A percentile compares a stretch with the other conserved stretches of the same genome.
These are phyloP conservation scores for cat (Felis catus) DNA, from an alignment of 2,113 vertebrate genomes.

Conservation along the genomic window DNA sequence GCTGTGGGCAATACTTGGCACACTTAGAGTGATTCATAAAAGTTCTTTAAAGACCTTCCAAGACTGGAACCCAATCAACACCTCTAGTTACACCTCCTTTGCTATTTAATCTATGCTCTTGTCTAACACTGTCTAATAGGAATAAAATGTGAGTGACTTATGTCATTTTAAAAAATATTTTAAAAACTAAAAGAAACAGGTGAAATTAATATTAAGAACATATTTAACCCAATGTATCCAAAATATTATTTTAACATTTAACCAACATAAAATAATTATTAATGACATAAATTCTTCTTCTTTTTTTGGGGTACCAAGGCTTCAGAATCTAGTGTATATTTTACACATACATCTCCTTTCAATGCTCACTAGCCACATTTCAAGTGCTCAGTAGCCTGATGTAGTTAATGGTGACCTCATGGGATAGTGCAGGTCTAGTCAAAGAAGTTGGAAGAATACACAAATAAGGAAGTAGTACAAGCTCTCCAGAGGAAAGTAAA, in stretches of 20 bases:
- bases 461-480: background rate
- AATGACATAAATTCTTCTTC: background rate
- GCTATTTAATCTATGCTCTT: background rate
- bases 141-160: background rate
- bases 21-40: background rate
- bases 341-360: background rate
- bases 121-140: background rate
- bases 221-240: background rate
- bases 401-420: background rate
- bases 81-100: background rate
- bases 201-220: slow-evolving; percentile 22
- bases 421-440: background rate
- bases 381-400: background rate
- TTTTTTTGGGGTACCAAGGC: background rate
- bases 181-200: background rate
- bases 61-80: background rate
- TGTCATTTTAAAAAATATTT: background rate
- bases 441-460: background rate
- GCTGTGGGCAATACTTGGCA: background rate
- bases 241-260: slow-evolving; percentile 44
- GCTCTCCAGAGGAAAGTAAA: background rate
- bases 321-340: slow-evolving; percentile 16
- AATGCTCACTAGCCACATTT: background rate
- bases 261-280: background rate
- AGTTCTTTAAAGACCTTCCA: background rate